Evolutionary conservation across 2,113 vertebrate genomes (phyloP), one percentile per base, ranked within the genome.

Genomic region (Ictidomys tridecemlineatus): DNA sequence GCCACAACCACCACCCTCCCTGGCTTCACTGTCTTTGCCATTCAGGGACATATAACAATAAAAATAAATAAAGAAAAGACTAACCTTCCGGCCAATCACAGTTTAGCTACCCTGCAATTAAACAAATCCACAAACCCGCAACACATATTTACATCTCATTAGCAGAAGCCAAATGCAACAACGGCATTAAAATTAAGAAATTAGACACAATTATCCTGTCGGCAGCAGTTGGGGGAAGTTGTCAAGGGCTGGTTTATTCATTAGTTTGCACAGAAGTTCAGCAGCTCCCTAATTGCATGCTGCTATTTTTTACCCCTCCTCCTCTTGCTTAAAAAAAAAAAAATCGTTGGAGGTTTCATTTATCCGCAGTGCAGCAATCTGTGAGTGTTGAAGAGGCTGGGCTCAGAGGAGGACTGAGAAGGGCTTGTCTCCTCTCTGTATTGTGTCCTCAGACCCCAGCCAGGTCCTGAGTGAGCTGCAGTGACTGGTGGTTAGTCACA

Each of bases 141-240:
- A 98, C 97, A 96, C 97, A 98, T 95, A 98, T 98, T 98, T 99
- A 97, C 98, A 98, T 99, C 98, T 98, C 98, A 98, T 99, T 99
- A 99, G 96, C 95, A 97, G 96, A 95, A 98, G 98, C 97, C 98
- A 98, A 98, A 98, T 96, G 98, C 98, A 98, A 98, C 98, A 97
- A 97, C 97, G 95, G 98, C 98, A 98, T 98, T 98, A 95, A 98
- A 98, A 99, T 99, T 98, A 97, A 98, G 98, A 98, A 98, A 99
- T 99, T 98, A 99, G 98, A 78, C 98, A 97, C 98, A 99, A 99
- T 99, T 99, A 98, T 97, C 98, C 93, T 97, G 98, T 98, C 98
- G 48, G 98, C 97, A 95, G 98, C 94, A 97, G 98, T 97, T 93
- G 97, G 98, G 96, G 87, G 96, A 72, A 45, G 5, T 11, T 93